These are phyloP conservation scores for Chiridota heheva DNA, from an alignment of 35 echinoderm and acorn worm genomes.

Conservation along the genomic window DNA sequence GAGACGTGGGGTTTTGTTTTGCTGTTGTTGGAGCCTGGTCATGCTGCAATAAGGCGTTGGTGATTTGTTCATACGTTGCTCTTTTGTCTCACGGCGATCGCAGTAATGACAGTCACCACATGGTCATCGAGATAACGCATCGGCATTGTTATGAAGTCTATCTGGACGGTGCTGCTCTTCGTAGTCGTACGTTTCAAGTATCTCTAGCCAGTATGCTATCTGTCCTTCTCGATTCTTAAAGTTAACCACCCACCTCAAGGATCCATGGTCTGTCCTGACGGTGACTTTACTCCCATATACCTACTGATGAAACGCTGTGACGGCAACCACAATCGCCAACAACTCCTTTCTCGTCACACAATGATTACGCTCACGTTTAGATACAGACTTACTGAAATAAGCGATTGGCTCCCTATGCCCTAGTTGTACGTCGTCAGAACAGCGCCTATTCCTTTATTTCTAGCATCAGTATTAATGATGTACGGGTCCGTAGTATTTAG, in stretches of 20 bases:
- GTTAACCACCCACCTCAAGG: slow-evolving; percentile 52
- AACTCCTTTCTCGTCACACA: slow-evolving; percentile 32
- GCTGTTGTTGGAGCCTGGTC: background rate
- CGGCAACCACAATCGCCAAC: slow-evolving; percentile 1
- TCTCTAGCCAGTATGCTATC: slow-evolving; percentile 50
- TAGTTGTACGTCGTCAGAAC: slow-evolving; percentile 33
- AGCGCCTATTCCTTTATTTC: slow-evolving; percentile 24
- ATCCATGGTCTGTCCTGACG: background rate
- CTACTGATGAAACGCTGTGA: slow-evolving; percentile 39
- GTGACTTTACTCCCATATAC: slow-evolving; percentile 47
- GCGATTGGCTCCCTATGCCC: slow-evolving; percentile 7
- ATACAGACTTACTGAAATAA: background rate
- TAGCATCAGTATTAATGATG: slow-evolving; percentile 32
- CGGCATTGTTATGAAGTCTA: slow-evolving; percentile 40
- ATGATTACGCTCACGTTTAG: slow-evolving; percentile 24
- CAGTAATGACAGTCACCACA: slow-evolving; percentile 34
- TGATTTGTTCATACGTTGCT: too few relatives aligned
- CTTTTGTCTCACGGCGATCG: background rate
- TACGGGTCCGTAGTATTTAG: background rate
- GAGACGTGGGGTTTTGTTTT: background rate
- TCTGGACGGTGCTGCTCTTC: slow-evolving; percentile 18
- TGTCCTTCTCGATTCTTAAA: slow-evolving; percentile 56
- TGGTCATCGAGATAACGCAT: slow-evolving; percentile 16
- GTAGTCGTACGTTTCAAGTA: slow-evolving; percentile 38
- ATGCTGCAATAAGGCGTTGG: too few relatives aligned